Conservation (phyloP, 35 echinoderm and acorn worm species). For the Acanthaster planci region DNA sequence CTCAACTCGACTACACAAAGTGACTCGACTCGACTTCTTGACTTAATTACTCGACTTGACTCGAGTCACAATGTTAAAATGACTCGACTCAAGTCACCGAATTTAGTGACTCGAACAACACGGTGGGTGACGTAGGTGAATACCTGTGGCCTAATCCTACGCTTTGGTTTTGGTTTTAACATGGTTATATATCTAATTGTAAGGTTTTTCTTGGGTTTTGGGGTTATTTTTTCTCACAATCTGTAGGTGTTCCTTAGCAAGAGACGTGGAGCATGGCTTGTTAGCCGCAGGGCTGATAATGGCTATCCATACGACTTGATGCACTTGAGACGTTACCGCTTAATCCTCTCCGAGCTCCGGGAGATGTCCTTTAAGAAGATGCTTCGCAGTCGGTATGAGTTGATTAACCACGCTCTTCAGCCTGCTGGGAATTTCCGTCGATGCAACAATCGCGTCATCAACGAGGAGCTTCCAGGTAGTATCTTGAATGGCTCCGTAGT, state of each 20-base stretch:
- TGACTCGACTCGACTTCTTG: no score
- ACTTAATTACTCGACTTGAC: no score
- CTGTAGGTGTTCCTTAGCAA: constrained; percentile 60
- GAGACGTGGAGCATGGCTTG: constrained; percentile 58
- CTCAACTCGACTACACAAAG: no score
- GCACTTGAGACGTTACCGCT: neutral
- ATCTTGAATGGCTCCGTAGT: constrained; percentile 49
- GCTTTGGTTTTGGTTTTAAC: neutral
- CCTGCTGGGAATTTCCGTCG: constrained; percentile 5
- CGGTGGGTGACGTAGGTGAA: no score
- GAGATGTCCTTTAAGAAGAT: neutral
- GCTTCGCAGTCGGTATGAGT: constrained; percentile 18
- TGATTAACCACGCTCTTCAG: constrained; percentile 32
- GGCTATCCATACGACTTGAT: constrained; percentile 47
- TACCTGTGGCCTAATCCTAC: no score
- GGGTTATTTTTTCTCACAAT: neutral
- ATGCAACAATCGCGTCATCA: constrained; percentile 52
- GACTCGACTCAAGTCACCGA: no score
- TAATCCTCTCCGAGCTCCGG: neutral
- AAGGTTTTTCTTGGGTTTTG: neutral
- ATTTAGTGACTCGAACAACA: no score
- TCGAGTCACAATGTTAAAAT: no score
- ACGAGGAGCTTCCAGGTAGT: constrained; percentile 56
- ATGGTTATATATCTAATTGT: neutral
- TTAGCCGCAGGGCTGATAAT: constrained; percentile 38